A percentile compares a stretch with the other conserved stretches of the same genome.
These are phyloP conservation scores for Hyperoplus lanceolatus DNA, from an alignment of 2,797 vertebrate species.

Conservation along the genomic window DNA sequence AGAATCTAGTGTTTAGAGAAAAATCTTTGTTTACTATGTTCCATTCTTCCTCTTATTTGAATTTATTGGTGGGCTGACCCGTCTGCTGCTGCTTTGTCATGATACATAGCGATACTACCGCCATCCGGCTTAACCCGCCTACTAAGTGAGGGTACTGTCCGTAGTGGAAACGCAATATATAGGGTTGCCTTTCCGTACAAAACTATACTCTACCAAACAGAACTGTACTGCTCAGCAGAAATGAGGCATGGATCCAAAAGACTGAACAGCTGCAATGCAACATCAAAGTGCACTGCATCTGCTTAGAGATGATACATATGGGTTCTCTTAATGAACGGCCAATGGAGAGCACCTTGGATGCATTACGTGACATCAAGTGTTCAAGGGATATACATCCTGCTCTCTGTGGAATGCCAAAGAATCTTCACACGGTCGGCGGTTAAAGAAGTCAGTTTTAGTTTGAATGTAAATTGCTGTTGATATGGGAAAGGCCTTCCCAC, in stretches of 20 bases:
- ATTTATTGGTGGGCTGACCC: no score
- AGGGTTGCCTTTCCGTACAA: no score
- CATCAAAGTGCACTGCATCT: conserved; percentile 32
- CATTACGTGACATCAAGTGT: conserved; percentile 14
- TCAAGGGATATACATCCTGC: conserved; percentile 23
- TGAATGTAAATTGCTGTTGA: conserved; percentile 38
- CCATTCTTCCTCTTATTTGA: no score
- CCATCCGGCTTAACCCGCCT: no score
- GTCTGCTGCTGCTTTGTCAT: no score
- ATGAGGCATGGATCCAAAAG: conserved; percentile 21
- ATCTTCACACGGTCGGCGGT: conserved; percentile 22
- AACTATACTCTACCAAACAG: no score
- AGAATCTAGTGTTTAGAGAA: no score
- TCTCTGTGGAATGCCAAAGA: conserved; percentile 26
- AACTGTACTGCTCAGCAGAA: not conserved
- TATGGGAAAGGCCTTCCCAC: conserved; percentile 36
- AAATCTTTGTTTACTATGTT: no score
- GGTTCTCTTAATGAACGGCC: conserved; percentile 8
- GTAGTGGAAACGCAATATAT: no score
- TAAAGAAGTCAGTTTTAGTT: conserved; percentile 3
- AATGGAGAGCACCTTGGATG: conserved; percentile 6
- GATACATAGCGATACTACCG: no score
- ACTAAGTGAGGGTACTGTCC: no score
- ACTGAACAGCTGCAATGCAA: conserved; percentile 28
- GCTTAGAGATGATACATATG: conserved; percentile 13